Base-by-base conservation (phyloP, 2,888 invertebrate species). In the Dicyrtoma fusca region DNA sequence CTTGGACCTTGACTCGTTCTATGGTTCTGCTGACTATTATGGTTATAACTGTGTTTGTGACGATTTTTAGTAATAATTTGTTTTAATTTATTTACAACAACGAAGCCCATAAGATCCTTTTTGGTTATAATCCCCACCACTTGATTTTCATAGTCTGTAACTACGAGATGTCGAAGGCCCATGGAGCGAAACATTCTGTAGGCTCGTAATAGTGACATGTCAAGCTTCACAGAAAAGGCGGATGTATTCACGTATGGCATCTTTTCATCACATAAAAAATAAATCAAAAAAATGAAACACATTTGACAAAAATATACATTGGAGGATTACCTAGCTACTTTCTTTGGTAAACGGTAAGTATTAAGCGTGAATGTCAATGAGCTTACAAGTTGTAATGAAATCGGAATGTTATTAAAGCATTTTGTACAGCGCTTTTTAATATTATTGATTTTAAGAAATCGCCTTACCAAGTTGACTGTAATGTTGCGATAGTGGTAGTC, bases 71-170 rank as follows among this genome's bases (percentile, higher is more conserved):
- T 62, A 23, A 74, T 17, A 17, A 77, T 61, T 4, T 55, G 26
- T 64, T 74, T 76, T 17, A 84, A 77, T 72, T 81, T 82, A 72
- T 83, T 83, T 74, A 84, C 83, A 63, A 85, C 81, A 59, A 78
- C 81, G 78, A 83, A 84, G 1, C 84, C 84, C 84, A 85, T 84
- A 45, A 85, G 77, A 79, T 85, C 84, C 72, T 84, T 85, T n/a
- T 84, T 77, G 0, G 84, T 84, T 14, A 85, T 82, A 17, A 85
- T 82, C n/a, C 85, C 85, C 13, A 81, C 79, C 0, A 84, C 83
- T 71, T 81, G 81, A 71, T 84, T 84, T 6, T 76, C 75, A 14
- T 77, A 80, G 73, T 84, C 82, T 3, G 82, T 82, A 1, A 85
- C 83, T 2, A 82, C 81, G 72, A 85, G 77, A 75, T 85, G 85